Evolutionary conservation across 2,888 invertebrate genomes (phyloP).

Genomic region (Laspeyria flexula): DNA sequence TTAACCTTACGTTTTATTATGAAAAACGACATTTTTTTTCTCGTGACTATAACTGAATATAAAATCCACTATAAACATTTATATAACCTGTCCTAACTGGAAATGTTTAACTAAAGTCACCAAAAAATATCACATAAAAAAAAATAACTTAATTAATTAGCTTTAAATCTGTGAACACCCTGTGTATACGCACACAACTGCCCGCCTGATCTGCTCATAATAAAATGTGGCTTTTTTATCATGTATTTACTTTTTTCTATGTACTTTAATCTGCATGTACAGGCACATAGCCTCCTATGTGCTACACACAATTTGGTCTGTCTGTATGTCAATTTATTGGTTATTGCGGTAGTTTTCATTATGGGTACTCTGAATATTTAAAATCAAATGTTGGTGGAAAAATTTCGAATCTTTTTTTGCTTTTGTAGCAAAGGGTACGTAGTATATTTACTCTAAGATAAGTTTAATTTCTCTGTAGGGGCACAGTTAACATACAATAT

Average conservation of each 20-base stretch:
- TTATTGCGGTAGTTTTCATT: conserved; percentile 23
- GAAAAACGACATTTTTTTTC: too few relatives aligned
- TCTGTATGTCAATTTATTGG: conserved; percentile 49
- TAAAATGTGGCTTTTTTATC: conserved; percentile 85
- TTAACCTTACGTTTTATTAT: too few relatives aligned
- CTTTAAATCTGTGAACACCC: conserved; percentile 50
- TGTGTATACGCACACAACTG: conserved; percentile 70
- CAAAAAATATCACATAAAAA: not conserved
- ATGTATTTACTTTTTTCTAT: conserved; percentile 85
- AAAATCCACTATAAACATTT: too few relatives aligned
- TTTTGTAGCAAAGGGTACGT: not conserved
- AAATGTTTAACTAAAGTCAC: too few relatives aligned
- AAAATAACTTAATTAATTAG: conserved; percentile 26
- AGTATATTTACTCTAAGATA: conserved; percentile 27
- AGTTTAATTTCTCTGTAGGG: too few relatives aligned
- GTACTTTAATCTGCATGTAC: conserved; percentile 68
- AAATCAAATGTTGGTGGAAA: conserved; percentile 15
- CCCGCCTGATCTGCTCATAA: conserved; percentile 80
- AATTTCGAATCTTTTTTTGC: not conserved
- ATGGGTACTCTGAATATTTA: conserved; percentile 14
- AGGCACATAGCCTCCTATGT: conserved; percentile 45
- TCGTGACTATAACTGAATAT: too few relatives aligned
- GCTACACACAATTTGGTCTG: conserved; percentile 45
- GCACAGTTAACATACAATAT: too few relatives aligned
- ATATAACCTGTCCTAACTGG: too few relatives aligned